Base-by-base conservation (phyloP, 2,113 vertebrate genomes). In the Morone saxatilis region DNA sequence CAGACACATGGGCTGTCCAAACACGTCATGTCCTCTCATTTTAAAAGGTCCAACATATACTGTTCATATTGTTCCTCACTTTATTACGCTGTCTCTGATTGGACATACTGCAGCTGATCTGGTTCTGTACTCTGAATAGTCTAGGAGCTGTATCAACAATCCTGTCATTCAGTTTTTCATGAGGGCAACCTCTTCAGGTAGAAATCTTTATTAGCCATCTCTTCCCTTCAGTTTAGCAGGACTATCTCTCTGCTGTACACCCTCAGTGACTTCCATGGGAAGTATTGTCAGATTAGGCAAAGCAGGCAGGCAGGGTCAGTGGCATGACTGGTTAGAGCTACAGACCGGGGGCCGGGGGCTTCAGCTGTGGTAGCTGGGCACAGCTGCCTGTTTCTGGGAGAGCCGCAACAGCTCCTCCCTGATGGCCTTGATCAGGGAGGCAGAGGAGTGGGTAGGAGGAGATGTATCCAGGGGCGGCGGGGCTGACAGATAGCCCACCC, bases 381-480 rank as follows among this genome's bases (percentile, higher is more conserved):
- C 95, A 0, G 96, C 69, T 6, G 96, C 96, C 95, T 99, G 98
- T 93, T 99, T 99, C 95, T 99, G 98, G 65, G 98, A 99, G 75
- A 99, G 97, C 16, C 98, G 97, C 57, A 99, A 93, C 56, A 99
- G 97, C 95, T 99, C 98, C 96, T 99, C 98, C 43, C 98, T 95
- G 91, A 99, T 99, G 83, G 98, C 98, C 96, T 98, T 99, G 95
- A 99, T 99, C 92, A 99, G 97, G 22, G 98, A 99, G 76, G 98
- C 97, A 0, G 98, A 99, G 0, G 98, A 99, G 91, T 99, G 98
- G 70, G 96, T 92, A 0, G 98, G 97, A 70, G 97, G 97, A 71
- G 97, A 95, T 8, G 96, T 95, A 66, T 98, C 97, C 86, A 97
- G 96, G 11, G 96, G 96, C 1, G 80, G 89, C 66, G 96, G 96